These are phyloP conservation scores for Percina caprodes DNA, from an alignment of 2,113 vertebrate species.

Conservation along the genomic window DNA sequence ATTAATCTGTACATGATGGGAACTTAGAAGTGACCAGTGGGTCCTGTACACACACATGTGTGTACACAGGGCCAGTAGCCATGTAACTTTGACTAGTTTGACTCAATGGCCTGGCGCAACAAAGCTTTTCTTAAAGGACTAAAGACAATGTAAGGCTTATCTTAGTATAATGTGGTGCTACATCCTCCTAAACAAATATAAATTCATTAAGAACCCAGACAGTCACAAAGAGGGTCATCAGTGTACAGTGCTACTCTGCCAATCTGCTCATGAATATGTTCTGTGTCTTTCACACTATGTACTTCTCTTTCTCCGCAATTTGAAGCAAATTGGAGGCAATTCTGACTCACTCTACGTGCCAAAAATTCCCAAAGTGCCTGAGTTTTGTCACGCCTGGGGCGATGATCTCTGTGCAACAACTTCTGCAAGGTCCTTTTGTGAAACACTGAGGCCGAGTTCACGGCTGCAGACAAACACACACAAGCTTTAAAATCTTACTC, in stretches of 20 bases:
- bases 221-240: conserved; percentile 19
- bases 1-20: neutral
- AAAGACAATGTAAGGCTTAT: neutral
- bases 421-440: conserved; percentile 59
- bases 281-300: conserved; percentile 19
- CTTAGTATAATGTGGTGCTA: neutral
- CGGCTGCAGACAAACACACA: conserved; percentile 24
- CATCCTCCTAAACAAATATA: neutral
- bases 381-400: conserved; percentile 62
- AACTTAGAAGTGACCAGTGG: neutral
- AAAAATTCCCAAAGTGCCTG: conserved; percentile 51
- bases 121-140: neutral
- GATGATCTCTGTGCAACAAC: conserved; percentile 41
- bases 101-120: neutral
- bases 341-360: conserved; percentile 28
- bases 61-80: neutral
- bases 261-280: conserved; percentile 26
- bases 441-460: conserved; percentile 55
- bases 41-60: neutral
- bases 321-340: conserved; percentile 51
- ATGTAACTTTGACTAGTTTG: neutral
- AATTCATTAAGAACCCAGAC: conserved; percentile 13
- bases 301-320: conserved; percentile 25
- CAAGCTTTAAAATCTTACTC: neutral
- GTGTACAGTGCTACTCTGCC: conserved; percentile 18